phyloP scores from a whole-genome alignment of 1,140 invertebrate genomes.

The Apocrypta bakeri region DNA sequence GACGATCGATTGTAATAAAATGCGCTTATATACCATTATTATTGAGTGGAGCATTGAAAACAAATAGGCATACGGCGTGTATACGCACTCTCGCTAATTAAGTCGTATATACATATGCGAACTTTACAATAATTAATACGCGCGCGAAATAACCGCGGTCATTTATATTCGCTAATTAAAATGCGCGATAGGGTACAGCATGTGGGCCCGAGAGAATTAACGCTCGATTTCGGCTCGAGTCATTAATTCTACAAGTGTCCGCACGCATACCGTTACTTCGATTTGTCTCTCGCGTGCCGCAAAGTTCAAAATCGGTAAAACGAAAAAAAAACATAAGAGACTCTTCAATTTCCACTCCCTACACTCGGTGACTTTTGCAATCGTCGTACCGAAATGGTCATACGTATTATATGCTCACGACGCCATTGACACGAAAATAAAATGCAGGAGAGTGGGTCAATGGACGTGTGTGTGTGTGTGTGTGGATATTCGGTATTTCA shows the following conservation, averaged over 20 bases:
- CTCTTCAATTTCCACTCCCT: too few relatives aligned
- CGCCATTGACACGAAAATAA: conserved; percentile 38
- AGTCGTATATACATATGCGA: neutral
- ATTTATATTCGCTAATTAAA: neutral
- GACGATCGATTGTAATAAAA: neutral
- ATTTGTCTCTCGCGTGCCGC: neutral
- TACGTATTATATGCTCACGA: neutral
- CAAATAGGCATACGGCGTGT: neutral
- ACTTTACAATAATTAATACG: conserved; percentile 14
- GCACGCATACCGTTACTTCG: neutral
- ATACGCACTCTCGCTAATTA: neutral
- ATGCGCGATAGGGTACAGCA: neutral
- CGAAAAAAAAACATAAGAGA: too few relatives aligned
- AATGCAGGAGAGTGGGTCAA: conserved; percentile 40
- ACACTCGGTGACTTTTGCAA: too few relatives aligned
- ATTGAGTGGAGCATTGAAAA: neutral
- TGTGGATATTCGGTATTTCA: conserved; percentile 16
- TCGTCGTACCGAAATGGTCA: neutral
- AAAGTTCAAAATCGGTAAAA: neutral
- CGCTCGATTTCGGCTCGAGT: neutral
- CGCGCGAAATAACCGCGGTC: neutral
- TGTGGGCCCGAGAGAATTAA: neutral
- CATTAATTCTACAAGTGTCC: neutral
- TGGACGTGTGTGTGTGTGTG: neutral
- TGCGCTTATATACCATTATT: neutral